Conservation (phyloP, 2,113 vertebrate genomes). For the Erythrocercus mccallii region DNA sequence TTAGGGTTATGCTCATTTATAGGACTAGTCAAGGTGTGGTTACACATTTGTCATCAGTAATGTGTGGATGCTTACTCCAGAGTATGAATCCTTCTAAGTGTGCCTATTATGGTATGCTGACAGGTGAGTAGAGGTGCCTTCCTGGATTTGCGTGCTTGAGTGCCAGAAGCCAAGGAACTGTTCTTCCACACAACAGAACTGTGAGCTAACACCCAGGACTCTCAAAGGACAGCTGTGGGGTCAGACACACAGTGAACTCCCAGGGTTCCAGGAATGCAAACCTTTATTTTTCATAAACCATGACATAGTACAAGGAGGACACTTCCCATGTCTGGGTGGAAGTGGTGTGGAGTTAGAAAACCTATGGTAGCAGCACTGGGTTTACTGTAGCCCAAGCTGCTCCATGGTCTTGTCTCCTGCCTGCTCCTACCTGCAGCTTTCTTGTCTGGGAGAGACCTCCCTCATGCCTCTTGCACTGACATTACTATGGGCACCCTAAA, state of each 20-base stretch:
- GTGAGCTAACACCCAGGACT: fast-evolving
- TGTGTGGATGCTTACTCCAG: neutral
- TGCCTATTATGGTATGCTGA: neutral
- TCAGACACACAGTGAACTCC: neutral
- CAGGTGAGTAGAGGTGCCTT: neutral
- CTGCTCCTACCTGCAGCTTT: neutral
- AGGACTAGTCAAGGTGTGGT: neutral
- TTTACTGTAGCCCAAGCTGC: neutral
- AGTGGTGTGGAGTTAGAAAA: neutral
- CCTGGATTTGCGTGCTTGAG: neutral
- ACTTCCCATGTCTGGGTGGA: neutral
- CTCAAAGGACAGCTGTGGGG: neutral
- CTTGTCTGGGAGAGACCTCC: neutral
- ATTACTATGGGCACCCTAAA: neutral
- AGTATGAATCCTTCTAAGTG: neutral
- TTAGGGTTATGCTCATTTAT: neutral
- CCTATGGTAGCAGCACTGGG: neutral
- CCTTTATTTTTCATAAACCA: neutral
- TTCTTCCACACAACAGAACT: fast-evolving
- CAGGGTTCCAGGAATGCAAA: fast-evolving
- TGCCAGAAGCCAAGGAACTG: neutral
- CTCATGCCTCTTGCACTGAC: neutral
- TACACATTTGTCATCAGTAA: neutral
- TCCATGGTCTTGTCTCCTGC: neutral
- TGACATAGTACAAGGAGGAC: fast-evolving